Conservation (phyloP, 2,797 vertebrate genomes). For the Gallinago solitaria region DNA sequence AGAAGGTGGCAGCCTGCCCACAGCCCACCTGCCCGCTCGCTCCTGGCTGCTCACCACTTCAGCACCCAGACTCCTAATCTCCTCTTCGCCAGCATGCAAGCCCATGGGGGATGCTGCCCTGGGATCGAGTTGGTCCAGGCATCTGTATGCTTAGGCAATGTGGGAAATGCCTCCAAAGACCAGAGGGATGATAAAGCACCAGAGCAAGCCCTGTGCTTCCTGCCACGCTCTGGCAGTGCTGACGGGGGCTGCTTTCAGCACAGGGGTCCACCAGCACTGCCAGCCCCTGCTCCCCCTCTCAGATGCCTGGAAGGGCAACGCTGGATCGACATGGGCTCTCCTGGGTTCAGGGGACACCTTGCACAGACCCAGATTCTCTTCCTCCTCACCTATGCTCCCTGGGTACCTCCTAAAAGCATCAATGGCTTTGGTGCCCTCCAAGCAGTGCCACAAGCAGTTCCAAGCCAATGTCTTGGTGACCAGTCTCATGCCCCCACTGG, state of each 20-base stretch:
- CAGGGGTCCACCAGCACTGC: too few species aligned
- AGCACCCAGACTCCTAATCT: neutral
- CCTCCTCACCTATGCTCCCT: neutral
- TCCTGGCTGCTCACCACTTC: neutral
- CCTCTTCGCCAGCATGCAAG: neutral
- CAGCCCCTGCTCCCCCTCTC: neutral
- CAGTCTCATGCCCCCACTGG: neutral
- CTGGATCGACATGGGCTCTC: neutral
- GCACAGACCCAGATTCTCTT: neutral
- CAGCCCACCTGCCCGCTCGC: neutral
- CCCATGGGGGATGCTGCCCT: neutral
- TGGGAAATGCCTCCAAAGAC: neutral
- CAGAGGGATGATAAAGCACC: neutral
- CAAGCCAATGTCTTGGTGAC: neutral
- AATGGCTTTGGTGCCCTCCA: neutral
- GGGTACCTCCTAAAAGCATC: rapidly evolving
- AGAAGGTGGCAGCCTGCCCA: neutral
- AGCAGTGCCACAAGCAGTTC: neutral
- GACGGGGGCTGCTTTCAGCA: neutral
- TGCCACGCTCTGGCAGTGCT: neutral
- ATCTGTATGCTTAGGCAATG: neutral
- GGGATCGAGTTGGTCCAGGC: neutral
- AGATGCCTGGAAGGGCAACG: neutral
- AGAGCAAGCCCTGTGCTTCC: neutral
- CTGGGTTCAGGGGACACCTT: neutral